These are phyloP conservation scores for Channallabes apus DNA, from an alignment of 2,797 vertebrate genomes.

Conservation along the genomic window DNA sequence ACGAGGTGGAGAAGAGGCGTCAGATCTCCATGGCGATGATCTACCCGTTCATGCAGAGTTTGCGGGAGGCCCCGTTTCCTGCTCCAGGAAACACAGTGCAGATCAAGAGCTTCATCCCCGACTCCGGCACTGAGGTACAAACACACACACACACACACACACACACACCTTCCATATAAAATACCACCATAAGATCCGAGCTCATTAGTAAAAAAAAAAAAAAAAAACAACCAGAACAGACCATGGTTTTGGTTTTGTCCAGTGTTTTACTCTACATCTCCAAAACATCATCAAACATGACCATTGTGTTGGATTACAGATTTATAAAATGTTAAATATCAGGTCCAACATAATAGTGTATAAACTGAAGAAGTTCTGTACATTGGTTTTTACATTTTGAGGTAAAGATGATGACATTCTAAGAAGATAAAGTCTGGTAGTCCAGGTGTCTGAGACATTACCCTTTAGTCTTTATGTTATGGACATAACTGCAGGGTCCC, in stretches of 20 bases:
- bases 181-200: not conserved
- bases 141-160: not conserved
- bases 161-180: not conserved
- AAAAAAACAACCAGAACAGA: not conserved
- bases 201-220: not conserved
- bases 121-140: conserved; percentile 88
- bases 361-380: too few relatives aligned
- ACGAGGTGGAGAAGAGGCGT: conserved; percentile 93
- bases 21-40: conserved; percentile 93
- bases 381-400: too few relatives aligned
- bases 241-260: not conserved
- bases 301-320: not conserved
- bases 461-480: too few relatives aligned
- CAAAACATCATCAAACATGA: not conserved
- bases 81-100: conserved; percentile 91
- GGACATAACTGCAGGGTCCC: too few relatives aligned
- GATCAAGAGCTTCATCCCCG: conserved; percentile 96
- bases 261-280: not conserved
- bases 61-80: conserved; percentile 88
- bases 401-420: too few relatives aligned
- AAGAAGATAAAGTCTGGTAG: too few relatives aligned
- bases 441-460: too few relatives aligned
- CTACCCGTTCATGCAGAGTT: conserved; percentile 97
- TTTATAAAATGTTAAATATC: too few relatives aligned
- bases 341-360: too few relatives aligned